phyloP scores from a whole-genome alignment of 2,113 vertebrate species.

The Zosterops japonicus region DNA sequence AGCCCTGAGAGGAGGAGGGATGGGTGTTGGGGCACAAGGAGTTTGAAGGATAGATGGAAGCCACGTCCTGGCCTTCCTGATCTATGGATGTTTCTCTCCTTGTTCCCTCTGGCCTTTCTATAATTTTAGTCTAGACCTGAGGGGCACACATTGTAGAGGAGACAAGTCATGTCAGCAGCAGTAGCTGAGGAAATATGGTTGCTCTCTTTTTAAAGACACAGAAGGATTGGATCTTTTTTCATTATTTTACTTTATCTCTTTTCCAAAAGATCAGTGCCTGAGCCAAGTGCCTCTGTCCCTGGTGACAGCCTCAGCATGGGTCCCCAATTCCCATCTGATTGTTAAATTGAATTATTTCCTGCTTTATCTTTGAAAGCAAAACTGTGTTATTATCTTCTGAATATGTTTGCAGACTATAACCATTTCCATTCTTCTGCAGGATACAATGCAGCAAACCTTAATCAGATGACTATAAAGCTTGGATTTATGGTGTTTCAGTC shows the following conservation, averaged over 20 bases:
- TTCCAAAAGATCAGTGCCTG: not conserved
- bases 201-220: not conserved
- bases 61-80: not conserved
- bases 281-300: not conserved
- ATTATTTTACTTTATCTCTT: not conserved
- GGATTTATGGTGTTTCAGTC: slow-evolving; percentile 35
- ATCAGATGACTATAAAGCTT: slow-evolving; percentile 13
- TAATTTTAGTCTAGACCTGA: not conserved
- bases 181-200: not conserved
- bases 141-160: not conserved
- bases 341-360: slow-evolving; percentile 69
- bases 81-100: not conserved
- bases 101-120: not conserved
- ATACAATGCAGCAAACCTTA: slow-evolving; percentile 15
- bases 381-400: slow-evolving; percentile 43
- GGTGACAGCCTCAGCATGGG: not conserved
- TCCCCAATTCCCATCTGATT: not conserved
- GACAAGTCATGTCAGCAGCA: not conserved
- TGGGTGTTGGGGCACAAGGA: not conserved
- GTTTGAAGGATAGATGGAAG: not conserved
- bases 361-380: slow-evolving; percentile 62
- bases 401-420: slow-evolving; percentile 54
- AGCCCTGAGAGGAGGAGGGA: not conserved
- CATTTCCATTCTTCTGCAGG: slow-evolving; percentile 39
- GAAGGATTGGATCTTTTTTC: not conserved